These are phyloP conservation scores for Mus spretus DNA, from an alignment of 2,797 vertebrate genomes.

Conservation along the genomic window DNA sequence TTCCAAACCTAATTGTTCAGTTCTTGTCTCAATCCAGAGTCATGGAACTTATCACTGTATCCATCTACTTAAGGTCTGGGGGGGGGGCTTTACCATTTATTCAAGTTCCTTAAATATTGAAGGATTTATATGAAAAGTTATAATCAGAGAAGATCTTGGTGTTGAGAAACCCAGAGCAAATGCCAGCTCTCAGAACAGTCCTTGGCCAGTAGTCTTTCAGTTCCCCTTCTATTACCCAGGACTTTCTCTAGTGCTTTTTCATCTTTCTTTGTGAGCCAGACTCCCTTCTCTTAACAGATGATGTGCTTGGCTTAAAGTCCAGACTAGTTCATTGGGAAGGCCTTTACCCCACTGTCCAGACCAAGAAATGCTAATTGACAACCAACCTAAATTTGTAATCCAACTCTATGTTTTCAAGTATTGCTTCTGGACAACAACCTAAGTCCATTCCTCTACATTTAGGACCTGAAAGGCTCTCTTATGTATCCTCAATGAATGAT, in stretches of 20 bases:
- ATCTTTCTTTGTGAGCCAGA: background rate
- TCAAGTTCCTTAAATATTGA: background rate
- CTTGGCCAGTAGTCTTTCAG: background rate
- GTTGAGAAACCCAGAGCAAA: background rate
- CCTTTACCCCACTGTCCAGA: background rate
- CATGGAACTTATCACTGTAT: background rate
- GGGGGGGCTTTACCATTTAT: background rate
- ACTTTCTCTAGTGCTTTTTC: background rate
- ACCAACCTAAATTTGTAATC: background rate
- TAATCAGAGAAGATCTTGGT: background rate
- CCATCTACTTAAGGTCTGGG: background rate
- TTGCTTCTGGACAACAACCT: background rate
- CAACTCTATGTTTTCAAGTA: background rate
- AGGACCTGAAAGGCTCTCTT: background rate
- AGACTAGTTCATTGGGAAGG: background rate
- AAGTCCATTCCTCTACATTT: background rate
- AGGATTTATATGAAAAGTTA: constrained; percentile 18
- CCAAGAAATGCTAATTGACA: background rate
- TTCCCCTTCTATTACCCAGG: background rate
- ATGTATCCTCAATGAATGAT: background rate
- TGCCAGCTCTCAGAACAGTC: background rate
- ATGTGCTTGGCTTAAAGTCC: background rate
- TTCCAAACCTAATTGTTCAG: background rate
- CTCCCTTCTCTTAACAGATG: background rate
- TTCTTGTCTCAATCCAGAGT: background rate